phyloP scores from a whole-genome alignment of 2,113 vertebrate genomes.

The Phylloscopus whistleri region DNA sequence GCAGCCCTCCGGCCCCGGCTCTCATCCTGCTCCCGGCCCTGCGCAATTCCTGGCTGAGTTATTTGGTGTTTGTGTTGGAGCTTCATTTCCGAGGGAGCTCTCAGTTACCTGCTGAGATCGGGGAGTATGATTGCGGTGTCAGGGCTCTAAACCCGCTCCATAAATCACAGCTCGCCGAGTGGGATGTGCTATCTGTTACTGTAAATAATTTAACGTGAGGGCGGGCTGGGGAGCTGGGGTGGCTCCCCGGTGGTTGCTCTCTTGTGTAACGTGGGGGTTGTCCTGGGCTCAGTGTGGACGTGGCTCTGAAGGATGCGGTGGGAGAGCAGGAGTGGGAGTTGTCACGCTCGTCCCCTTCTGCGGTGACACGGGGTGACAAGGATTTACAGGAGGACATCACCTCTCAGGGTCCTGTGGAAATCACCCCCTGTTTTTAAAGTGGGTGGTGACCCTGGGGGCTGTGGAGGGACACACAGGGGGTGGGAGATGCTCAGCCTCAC shows the following conservation, averaged over 20 bases:
- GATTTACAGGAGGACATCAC: neutral
- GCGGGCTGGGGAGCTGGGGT: neutral
- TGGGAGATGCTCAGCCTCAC: neutral
- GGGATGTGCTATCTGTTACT: constrained; percentile 27
- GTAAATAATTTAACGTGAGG: constrained; percentile 24
- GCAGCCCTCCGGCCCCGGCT: constrained; percentile 2
- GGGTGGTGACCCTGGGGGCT: rapidly evolving
- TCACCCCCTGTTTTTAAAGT: neutral
- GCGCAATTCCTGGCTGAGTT: neutral
- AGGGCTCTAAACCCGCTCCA: constrained; percentile 32
- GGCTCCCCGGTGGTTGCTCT: neutral
- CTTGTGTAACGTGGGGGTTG: rapidly evolving
- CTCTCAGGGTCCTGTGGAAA: neutral
- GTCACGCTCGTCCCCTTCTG: neutral
- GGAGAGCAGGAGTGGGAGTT: neutral
- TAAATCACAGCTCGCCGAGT: constrained; percentile 33
- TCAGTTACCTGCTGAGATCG: constrained; percentile 6
- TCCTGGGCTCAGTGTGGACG: neutral
- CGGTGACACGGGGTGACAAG: neutral
- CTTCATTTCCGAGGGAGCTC: neutral
- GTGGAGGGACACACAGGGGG: neutral
- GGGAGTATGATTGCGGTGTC: neutral
- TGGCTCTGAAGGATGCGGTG: neutral
- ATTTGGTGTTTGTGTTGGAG: constrained; percentile 41
- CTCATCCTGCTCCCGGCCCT: neutral